Evolutionary conservation across 2,797 vertebrate genomes (phyloP).

Genomic region (Notolabrus celidotus): DNA sequence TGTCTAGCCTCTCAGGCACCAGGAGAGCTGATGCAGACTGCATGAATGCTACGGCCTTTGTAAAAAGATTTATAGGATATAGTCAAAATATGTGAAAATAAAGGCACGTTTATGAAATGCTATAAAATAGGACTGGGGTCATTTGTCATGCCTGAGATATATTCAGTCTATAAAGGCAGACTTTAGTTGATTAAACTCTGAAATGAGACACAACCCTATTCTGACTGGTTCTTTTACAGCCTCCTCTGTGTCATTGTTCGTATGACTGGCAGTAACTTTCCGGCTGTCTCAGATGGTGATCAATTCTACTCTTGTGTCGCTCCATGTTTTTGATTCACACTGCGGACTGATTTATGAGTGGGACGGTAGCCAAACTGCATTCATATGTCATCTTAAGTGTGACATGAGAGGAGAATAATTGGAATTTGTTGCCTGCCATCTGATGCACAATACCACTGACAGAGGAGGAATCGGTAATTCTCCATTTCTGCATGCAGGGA

Average conservation of each 20-base stretch:
- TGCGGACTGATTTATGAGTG: slow-evolving; percentile 63
- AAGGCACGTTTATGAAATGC: background rate
- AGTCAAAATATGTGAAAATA: slow-evolving; percentile 1
- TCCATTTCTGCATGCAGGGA: slow-evolving; percentile 12
- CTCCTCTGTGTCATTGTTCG: slow-evolving; percentile 36
- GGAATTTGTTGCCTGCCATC: slow-evolving; percentile 70
- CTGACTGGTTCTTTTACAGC: slow-evolving; percentile 10
- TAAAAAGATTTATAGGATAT: background rate
- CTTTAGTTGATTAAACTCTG: background rate
- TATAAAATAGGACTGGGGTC: background rate
- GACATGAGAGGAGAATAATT: slow-evolving; percentile 66
- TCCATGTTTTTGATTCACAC: slow-evolving; percentile 44
- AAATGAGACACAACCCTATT: slow-evolving; percentile 5
- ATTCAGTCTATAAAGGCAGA: slow-evolving; percentile 9
- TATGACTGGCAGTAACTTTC: slow-evolving; percentile 35
- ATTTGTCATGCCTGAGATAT: background rate
- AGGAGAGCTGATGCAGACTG: background rate
- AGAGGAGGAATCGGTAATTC: slow-evolving; percentile 44
- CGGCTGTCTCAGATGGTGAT: slow-evolving; percentile 54
- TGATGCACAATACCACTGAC: slow-evolving; percentile 55
- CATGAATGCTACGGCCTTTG: background rate
- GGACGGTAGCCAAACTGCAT: slow-evolving; percentile 54
- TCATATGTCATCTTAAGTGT: slow-evolving; percentile 70
- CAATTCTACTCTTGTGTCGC: slow-evolving; percentile 28
- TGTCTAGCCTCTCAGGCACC: background rate